A percentile compares a stretch with the other conserved stretches of the same genome.
phyloP scores from a whole-genome alignment of 2,113 vertebrate species.

The Ailurus styani region DNA sequence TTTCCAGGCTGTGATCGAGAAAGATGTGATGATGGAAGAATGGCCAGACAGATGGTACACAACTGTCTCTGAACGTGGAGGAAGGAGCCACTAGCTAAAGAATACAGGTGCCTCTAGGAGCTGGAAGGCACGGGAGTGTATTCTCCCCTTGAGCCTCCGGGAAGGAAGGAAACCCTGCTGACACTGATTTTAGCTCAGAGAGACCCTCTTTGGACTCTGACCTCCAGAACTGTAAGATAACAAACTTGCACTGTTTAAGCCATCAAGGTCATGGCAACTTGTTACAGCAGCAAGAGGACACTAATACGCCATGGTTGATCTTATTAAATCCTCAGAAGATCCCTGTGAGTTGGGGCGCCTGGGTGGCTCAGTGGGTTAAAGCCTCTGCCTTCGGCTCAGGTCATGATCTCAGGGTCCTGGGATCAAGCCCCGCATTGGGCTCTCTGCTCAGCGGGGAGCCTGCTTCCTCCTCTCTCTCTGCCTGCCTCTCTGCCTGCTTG shows the following conservation, averaged over 20 bases:
- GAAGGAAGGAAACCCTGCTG: neutral
- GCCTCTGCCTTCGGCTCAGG: too few species aligned
- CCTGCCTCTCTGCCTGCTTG: too few species aligned
- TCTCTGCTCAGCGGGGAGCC: too few species aligned
- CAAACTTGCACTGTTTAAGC: neutral
- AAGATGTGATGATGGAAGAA: neutral
- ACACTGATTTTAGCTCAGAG: neutral
- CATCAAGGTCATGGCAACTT: too few species aligned
- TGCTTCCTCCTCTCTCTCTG: too few species aligned
- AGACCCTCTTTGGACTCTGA: neutral
- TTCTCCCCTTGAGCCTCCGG: neutral
- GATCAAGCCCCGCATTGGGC: too few species aligned
- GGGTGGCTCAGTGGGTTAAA: too few species aligned
- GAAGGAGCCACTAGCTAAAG: neutral
- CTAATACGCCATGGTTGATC: neutral
- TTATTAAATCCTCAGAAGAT: neutral
- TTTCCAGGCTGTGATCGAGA: neutral
- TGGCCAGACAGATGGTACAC: neutral
- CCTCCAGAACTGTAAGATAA: too few species aligned
- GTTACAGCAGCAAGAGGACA: neutral
- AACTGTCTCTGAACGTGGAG: neutral
- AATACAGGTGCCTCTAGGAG: neutral
- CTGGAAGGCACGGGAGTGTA: rapidly evolving
- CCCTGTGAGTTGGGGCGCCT: too few species aligned
- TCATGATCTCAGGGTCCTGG: too few species aligned